A percentile compares a stretch with the other conserved stretches of the same genome.
These are phyloP conservation scores for Papilio polyxenes DNA, from an alignment of 1,140 invertebrate species.

Conservation along the genomic window DNA sequence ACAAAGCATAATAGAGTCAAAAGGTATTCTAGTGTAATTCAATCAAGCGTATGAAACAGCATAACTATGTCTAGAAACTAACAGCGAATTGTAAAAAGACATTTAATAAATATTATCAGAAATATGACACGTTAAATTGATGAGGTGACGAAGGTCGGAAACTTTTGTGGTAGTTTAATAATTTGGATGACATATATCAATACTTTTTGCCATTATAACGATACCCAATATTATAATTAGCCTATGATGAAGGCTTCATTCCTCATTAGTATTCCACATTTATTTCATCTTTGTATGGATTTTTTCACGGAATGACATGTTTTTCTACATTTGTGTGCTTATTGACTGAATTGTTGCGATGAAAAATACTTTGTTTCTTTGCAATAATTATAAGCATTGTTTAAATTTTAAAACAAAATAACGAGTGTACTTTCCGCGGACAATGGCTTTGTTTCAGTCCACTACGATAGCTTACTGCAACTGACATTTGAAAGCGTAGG, in stretches of 20 bases:
- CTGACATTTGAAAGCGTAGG: constrained; percentile 17
- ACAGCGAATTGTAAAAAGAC: background rate
- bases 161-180: background rate
- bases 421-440: background rate
- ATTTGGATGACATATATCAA: background rate
- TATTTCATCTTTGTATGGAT: too few species aligned
- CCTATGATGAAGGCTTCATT: too few species aligned
- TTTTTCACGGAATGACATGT: too few species aligned
- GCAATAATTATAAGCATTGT: background rate
- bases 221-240: too few species aligned
- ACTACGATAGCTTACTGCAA: background rate
- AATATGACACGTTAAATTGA: constrained; percentile 16
- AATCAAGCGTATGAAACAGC: background rate
- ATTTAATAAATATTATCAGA: constrained; percentile 1
- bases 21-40: background rate
- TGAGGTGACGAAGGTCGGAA: background rate
- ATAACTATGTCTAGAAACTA: background rate
- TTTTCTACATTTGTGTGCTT: too few species aligned
- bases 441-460: constrained; percentile 13
- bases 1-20: background rate
- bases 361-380: background rate
- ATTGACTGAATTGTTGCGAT: too few species aligned
- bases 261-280: background rate
- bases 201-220: background rate
- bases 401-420: background rate